These are phyloP conservation scores for Notechis scutatus DNA, from an alignment of 2,113 vertebrate species.

Conservation along the genomic window DNA sequence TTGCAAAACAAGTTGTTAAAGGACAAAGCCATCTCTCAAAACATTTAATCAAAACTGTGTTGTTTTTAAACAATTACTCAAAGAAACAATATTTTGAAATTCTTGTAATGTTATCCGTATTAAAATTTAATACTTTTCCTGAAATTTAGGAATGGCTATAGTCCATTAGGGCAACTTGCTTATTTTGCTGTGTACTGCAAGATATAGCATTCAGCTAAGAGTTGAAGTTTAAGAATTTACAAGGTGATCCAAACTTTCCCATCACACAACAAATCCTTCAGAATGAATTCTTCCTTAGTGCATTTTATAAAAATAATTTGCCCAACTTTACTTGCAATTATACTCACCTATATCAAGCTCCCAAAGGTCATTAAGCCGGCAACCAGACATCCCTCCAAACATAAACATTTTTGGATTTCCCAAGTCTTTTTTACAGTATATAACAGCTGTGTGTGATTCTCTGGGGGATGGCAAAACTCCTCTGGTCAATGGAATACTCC, in stretches of 20 bases:
- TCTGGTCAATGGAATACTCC: constrained; percentile 88
- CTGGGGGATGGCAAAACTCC: constrained; percentile 82
- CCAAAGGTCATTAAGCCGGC: constrained; percentile 90
- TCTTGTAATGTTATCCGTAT: background rate
- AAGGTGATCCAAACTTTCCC: background rate
- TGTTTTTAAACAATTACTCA: background rate
- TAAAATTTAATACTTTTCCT: background rate
- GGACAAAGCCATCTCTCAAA: background rate
- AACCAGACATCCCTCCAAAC: constrained; percentile 94
- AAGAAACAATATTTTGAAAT: background rate
- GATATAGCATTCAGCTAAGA: background rate
- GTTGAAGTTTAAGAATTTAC: background rate
- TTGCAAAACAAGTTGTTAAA: background rate
- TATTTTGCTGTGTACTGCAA: background rate
- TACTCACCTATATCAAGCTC: constrained; percentile 90
- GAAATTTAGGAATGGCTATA: background rate
- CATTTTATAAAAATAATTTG: background rate
- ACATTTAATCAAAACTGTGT: background rate
- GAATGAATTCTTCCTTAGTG: background rate
- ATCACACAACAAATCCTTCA: background rate
- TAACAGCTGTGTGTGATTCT: constrained; percentile 89
- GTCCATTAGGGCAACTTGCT: background rate
- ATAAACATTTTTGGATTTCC: constrained; percentile 86
- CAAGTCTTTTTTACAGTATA: constrained; percentile 75
- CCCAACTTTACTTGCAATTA: background rate